Base-by-base conservation (phyloP, 2,888 invertebrate genomes). In the Malthinus seriepunctatus region DNA sequence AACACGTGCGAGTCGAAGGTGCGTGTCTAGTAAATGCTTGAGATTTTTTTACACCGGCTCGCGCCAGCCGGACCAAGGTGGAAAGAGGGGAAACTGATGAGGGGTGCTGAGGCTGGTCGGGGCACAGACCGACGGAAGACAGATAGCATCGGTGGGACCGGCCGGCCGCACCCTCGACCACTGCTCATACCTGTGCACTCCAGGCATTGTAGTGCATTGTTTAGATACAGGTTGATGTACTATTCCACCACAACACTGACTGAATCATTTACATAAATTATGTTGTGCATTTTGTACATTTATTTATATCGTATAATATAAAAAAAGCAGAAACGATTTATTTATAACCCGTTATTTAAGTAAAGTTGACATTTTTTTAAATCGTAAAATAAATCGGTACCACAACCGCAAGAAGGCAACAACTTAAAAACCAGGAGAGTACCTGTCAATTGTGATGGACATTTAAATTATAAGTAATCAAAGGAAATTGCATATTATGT, bases 91-190 rank as follows among this genome's bases (percentile, higher is more conserved):
- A 60, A 61, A 57, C 67, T 65, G 71, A 67, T 69, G 70, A 71
- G 71, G 71, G 71, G 69, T 71, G 71, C 65, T 65, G 66, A 54
- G 64, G 65, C 62, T 62, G 64, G 63, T 55, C 63, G 65, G 62
- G 66, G 60, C 55, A 61, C 64, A 59, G 64, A 59, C 68, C 68
- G 69, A 70, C 69, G 71, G 70, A 72, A 72, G 71, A 72, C 67
- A 71, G 72, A 72, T 72, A 72, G 71, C 71, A 72, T 72, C 72
- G 69, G 63, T 70, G 70, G 71, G 71, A 72, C 72, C 67, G 71
- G 70, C 71, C 63, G 60, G 72, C 72, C 72, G 72, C 72, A 72
- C 72, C 72, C 72, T 71, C 67, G 63, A 64, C 66, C 67, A 67
- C 67, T 64, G 65, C 68, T 67, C 65, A 67, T 69, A 65, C 67